Evolutionary conservation across 2,797 vertebrate species (phyloP).

Genomic region (Malurus leucopterus): DNA sequence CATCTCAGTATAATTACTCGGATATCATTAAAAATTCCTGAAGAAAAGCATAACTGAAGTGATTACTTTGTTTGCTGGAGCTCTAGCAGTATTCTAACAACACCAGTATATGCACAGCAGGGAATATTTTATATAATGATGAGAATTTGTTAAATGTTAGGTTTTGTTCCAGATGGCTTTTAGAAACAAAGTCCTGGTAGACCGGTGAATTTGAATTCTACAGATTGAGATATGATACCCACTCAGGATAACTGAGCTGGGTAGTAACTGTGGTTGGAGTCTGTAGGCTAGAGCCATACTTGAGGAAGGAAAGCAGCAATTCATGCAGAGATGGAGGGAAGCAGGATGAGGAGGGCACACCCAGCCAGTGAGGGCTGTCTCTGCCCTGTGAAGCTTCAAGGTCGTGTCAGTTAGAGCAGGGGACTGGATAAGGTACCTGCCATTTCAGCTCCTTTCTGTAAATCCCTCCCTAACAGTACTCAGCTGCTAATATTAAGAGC

Average conservation of each 20-base stretch:
- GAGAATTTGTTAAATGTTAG: not conserved
- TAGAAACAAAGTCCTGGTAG: not conserved
- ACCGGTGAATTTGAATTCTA: not conserved
- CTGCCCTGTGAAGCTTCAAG: fast-evolving
- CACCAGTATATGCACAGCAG: not conserved
- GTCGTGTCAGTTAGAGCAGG: not conserved
- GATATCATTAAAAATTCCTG: not conserved
- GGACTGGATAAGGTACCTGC: not conserved
- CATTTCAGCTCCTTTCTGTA: not conserved
- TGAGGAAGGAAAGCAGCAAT: not conserved
- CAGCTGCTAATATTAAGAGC: not conserved
- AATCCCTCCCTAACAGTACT: not conserved
- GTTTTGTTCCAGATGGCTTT: not conserved
- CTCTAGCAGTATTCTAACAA: not conserved
- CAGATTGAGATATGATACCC: not conserved
- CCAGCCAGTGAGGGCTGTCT: fast-evolving
- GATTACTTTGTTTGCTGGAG: constrained; percentile 22
- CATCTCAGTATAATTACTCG: not conserved
- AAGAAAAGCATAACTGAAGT: constrained; percentile 11
- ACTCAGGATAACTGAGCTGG: not conserved
- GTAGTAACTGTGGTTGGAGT: not conserved
- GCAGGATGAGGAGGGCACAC: not conserved
- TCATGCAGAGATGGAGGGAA: not conserved
- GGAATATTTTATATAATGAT: not conserved
- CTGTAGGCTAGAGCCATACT: not conserved